Percentiles rank a stretch among this genome's conserved stretches.
These are phyloP conservation scores for Gymnocephalus cernua DNA, from an alignment of 2,113 vertebrate species.

Conservation along the genomic window DNA sequence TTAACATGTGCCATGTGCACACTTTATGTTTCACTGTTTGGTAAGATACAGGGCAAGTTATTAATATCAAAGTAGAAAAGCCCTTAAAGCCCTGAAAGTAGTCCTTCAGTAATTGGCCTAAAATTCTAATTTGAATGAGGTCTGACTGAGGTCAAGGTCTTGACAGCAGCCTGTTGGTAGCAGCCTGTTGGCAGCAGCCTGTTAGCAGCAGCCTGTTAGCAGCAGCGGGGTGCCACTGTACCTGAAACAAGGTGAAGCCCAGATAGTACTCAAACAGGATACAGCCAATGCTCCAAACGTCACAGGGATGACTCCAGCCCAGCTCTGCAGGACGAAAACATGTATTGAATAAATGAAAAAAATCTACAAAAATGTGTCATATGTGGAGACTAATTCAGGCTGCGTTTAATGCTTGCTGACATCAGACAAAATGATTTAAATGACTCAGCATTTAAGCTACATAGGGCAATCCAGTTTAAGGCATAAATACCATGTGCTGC, in stretches of 20 bases:
- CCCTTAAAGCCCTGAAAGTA: neutral
- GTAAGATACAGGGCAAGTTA: neutral
- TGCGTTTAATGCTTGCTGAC: neutral
- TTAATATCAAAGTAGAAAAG: neutral
- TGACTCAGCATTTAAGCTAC: neutral
- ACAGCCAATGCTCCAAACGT: slow-evolving; percentile 98
- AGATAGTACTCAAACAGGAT: slow-evolving; percentile 99
- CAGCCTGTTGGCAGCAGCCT: neutral
- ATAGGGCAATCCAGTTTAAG: neutral
- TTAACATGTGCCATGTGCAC: neutral
- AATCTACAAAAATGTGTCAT: neutral
- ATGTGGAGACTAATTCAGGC: neutral
- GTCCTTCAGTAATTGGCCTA: neutral
- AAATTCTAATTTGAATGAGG: neutral
- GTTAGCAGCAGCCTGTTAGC: too few species aligned
- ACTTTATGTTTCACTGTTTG: neutral
- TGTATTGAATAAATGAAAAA: neutral
- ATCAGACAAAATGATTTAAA: neutral
- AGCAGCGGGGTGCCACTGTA: slow-evolving; percentile 55
- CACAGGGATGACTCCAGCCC: slow-evolving; percentile 97
- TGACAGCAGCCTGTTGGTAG: neutral
- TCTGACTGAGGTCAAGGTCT: neutral
- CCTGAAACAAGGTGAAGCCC: slow-evolving; percentile 98
- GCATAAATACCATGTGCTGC: neutral
- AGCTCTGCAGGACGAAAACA: slow-evolving; percentile 85